Evolutionary conservation across 92 coral and sea anemone species (phyloP).

Genomic region (Porites rus): DNA sequence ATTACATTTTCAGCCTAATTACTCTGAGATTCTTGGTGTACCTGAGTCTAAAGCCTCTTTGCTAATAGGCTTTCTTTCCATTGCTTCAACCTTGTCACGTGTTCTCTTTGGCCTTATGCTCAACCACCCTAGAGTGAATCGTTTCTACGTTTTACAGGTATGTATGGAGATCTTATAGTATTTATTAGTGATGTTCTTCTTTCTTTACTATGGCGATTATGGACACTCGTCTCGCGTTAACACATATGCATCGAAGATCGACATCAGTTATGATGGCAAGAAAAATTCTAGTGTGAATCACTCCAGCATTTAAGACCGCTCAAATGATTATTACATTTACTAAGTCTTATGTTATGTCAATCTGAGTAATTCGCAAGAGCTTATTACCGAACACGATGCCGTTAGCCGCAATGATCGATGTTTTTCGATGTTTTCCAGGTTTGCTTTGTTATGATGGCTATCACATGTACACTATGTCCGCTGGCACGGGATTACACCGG

Average conservation of each 20-base stretch:
- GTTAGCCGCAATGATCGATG: too few species aligned
- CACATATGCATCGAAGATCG: too few species aligned
- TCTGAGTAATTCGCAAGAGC: too few species aligned
- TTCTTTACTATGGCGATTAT: too few species aligned
- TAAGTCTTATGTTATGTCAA: too few species aligned
- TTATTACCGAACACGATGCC: too few species aligned
- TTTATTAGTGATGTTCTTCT: too few species aligned
- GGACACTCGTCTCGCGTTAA: too few species aligned
- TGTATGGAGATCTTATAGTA: neutral
- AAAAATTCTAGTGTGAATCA: too few species aligned
- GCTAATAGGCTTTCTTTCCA: slow-evolving; percentile 87
- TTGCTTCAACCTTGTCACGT: slow-evolving; percentile 91
- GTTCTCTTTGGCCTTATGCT: slow-evolving; percentile 85
- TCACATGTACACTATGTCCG: slow-evolving; percentile 85
- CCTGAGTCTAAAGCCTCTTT: slow-evolving; percentile 68
- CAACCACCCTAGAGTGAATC: slow-evolving; percentile 87
- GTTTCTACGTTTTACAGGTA: slow-evolving; percentile 91
- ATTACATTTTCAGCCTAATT: slow-evolving; percentile 68
- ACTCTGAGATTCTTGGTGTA: slow-evolving; percentile 79
- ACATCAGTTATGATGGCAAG: too few species aligned
- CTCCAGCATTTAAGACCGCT: too few species aligned
- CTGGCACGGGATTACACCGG: slow-evolving; percentile 79
- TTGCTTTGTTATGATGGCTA: slow-evolving; percentile 90
- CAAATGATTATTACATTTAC: too few species aligned
- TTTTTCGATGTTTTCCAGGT: slow-evolving; percentile 44